Base-by-base conservation (phyloP, 1,140 invertebrate species). In the Psilanteris sp. region DNA sequence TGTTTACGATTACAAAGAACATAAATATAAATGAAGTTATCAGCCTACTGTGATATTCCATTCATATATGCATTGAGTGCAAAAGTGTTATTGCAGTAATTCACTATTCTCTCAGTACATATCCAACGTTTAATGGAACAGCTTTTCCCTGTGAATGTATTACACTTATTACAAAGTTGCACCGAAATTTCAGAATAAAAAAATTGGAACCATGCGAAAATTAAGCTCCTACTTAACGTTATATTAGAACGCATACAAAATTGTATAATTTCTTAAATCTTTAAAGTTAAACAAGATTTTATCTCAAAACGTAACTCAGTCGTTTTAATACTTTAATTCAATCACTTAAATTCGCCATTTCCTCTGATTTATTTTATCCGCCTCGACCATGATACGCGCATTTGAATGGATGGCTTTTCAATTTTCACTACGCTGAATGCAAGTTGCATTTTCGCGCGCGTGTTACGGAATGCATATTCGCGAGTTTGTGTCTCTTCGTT, bases 381-480 rank as follows among this genome's bases (percentile, higher is more conserved):
- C 1, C 4, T 22, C 16, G 18, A n/a, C 22, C 31, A 27, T 48
- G 36, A 22, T 32, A 26, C 16, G 10, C 31, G 10, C n/a, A 48
- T 39, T 39, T 26, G 34, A 52, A 39, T 27, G 57, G 15, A 29
- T 18, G 11, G 18, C 16, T 41, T 64, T 64, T 64, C 59, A 50
- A 64, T 64, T 62, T 62, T 48, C 43, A 5, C 2, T 8, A 1
- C 32, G 36, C 29, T 16, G 14, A 29, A 50, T 11, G 26, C 55
- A 27, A 27, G 11, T 29, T 24, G 22, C 22, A 29, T 26, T 54
- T 36, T 27, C 24, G 50, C 50, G 22, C 34, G 22, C 24, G 22
- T 11, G 54, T 34, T 29, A 20, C 22, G 7, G 1, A 10, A 39
- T 48, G 34, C 34, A 62, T 62, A 62, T 62, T 24, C 20, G 34